Conservation (phyloP, 2,888 invertebrate species). For the Caenorhabditis afra region DNA sequence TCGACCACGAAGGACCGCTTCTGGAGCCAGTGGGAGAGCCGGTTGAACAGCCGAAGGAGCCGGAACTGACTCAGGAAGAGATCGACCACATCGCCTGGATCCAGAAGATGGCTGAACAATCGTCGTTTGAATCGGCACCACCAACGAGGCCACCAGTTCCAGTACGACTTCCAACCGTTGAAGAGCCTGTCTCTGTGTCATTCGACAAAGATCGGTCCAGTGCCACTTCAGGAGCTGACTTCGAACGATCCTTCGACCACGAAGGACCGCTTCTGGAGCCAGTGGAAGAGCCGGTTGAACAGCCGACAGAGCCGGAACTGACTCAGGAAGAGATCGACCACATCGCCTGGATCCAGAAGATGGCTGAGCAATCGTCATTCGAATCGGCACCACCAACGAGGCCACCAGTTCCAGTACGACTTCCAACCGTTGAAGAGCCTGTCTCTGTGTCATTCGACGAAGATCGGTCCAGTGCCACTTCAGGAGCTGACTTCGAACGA, state of each 20-base stretch:
- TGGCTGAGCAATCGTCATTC: slow-evolving; percentile 41
- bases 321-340: slow-evolving; percentile 56
- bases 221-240: slow-evolving; percentile 59
- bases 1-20: slow-evolving; percentile 26
- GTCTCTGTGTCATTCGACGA: slow-evolving; percentile 6
- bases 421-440: slow-evolving; percentile 23
- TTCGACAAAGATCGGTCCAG: slow-evolving; percentile 40
- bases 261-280: slow-evolving; percentile 6
- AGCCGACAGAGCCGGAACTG: slow-evolving; percentile 26
- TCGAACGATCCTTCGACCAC: slow-evolving; percentile 29
- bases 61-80: slow-evolving; percentile 49
- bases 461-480: slow-evolving; percentile 56
- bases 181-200: slow-evolving; percentile 3
- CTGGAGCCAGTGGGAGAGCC: no score
- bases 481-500: slow-evolving; percentile 48
- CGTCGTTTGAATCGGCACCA: slow-evolving; percentile 33
- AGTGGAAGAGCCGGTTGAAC: slow-evolving; percentile 7
- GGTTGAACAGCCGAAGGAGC: background rate
- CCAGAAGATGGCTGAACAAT: slow-evolving; percentile 27
- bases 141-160: slow-evolving; percentile 23
- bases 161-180: slow-evolving; percentile 18
- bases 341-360: slow-evolving; percentile 36
- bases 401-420: slow-evolving; percentile 20
- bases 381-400: slow-evolving; percentile 23
- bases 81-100: slow-evolving; percentile 53